Percentiles rank a stretch among this genome's conserved stretches.
Conservation (phyloP, 2,888 invertebrate species). For the Chrysina gloriosa region DNA sequence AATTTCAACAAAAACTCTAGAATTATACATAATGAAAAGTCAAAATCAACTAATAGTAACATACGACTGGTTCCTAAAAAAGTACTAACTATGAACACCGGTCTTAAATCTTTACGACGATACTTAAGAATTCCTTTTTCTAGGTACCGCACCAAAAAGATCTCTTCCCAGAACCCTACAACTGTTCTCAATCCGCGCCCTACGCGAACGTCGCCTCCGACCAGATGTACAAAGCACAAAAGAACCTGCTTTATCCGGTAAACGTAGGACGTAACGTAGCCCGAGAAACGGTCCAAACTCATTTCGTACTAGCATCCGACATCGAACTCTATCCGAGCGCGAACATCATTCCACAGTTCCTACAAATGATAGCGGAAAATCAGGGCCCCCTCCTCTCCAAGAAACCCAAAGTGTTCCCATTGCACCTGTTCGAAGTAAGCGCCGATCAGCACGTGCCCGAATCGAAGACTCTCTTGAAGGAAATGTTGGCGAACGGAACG, state of each 20-base stretch:
- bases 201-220: slow-evolving; percentile 74
- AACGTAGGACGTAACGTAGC: slow-evolving; percentile 93
- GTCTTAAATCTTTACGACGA: too few species aligned
- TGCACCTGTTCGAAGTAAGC: slow-evolving; percentile 89
- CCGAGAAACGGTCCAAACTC: slow-evolving; percentile 82
- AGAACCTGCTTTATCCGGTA: slow-evolving; percentile 87
- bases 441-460: slow-evolving; percentile 75
- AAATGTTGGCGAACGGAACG: slow-evolving; percentile 79
- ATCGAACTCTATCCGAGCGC: slow-evolving; percentile 93
- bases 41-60: too few species aligned
- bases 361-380: slow-evolving; percentile 85
- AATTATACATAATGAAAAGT: too few species aligned
- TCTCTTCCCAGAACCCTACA: slow-evolving; percentile 73
- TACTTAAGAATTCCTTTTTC: neutral
- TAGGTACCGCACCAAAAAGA: slow-evolving; percentile 77
- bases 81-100: too few species aligned
- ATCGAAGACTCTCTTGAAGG: slow-evolving; percentile 75
- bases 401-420: slow-evolving; percentile 82
- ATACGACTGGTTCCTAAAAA: too few species aligned
- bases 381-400: slow-evolving; percentile 72
- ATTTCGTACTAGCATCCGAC: slow-evolving; percentile 87
- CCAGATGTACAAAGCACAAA: slow-evolving; percentile 81
- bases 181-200: slow-evolving; percentile 79
- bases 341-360: slow-evolving; percentile 81
- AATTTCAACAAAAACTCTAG: too few species aligned